A percentile compares a stretch with the other conserved stretches of the same genome.
These are phyloP conservation scores for Drosophila paranaensis DNA, from an alignment of 2,888 invertebrate genomes.

Conservation along the genomic window DNA sequence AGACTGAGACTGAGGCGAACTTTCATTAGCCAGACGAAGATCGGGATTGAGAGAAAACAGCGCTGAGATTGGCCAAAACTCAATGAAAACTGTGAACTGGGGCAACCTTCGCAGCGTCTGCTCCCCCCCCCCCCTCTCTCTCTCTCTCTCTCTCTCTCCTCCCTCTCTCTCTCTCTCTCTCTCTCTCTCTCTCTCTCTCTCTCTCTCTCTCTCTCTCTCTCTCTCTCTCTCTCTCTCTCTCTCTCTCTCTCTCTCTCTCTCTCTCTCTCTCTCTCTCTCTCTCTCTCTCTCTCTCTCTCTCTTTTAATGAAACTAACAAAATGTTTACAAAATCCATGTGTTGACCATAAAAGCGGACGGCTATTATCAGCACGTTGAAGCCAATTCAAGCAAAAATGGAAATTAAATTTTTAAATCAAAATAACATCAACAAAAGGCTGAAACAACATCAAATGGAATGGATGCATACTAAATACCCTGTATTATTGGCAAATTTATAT, in stretches of 20 bases:
- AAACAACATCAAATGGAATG: neutral
- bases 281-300: neutral
- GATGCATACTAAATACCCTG: neutral
- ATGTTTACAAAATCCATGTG: neutral
- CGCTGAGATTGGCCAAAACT: neutral
- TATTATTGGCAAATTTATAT: too few species aligned
- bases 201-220: neutral
- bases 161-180: neutral
- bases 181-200: neutral
- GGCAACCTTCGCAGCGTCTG: constrained; percentile 33
- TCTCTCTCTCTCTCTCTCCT: neutral
- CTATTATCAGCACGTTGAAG: neutral
- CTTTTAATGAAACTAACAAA: constrained; percentile 1
- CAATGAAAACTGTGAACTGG: constrained; percentile 45
- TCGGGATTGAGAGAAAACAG: neutral
- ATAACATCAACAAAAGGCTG: constrained; percentile 3
- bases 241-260: neutral
- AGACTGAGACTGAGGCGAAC: constrained; percentile 1
- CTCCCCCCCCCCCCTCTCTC: too few species aligned
- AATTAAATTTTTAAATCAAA: neutral
- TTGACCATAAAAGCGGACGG: constrained; percentile 2
- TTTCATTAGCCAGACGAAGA: constrained; percentile 34
- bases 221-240: too few species aligned
- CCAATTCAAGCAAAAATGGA: neutral
- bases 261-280: neutral